Conservation (phyloP, 2,797 vertebrate genomes). For the Myotis daubentonii region DNA sequence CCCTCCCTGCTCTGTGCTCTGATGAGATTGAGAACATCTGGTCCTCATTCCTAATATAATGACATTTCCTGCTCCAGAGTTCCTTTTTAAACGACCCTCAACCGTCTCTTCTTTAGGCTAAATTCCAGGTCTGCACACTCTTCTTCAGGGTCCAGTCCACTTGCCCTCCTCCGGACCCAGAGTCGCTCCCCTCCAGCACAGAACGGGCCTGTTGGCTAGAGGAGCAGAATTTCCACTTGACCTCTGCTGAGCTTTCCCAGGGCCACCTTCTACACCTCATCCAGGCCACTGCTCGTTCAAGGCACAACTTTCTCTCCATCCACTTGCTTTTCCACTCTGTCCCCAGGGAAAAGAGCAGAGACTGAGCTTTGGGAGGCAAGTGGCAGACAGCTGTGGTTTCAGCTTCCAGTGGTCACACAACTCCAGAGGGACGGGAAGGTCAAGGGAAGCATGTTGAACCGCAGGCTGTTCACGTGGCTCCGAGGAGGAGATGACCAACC, state of each 20-base stretch:
- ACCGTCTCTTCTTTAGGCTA: slow-evolving; percentile 63
- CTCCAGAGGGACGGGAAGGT: slow-evolving; percentile 19
- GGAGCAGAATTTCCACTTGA: background rate
- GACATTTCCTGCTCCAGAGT: slow-evolving; percentile 74
- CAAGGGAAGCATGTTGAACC: slow-evolving; percentile 40
- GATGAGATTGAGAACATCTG: slow-evolving; percentile 73
- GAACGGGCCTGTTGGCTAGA: background rate
- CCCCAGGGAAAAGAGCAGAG: slow-evolving; percentile 53
- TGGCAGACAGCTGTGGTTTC: slow-evolving; percentile 63
- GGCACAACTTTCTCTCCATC: slow-evolving; percentile 3
- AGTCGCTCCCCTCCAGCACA: background rate
- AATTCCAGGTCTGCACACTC: slow-evolving; percentile 43
- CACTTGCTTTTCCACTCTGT: slow-evolving; percentile 39
- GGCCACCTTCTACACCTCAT: background rate
- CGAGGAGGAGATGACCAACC: slow-evolving; percentile 75
- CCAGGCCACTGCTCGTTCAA: background rate
- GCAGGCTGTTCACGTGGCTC: slow-evolving; percentile 53
- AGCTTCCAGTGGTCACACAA: background rate
- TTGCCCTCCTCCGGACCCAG: background rate
- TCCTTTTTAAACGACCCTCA: slow-evolving; percentile 69
- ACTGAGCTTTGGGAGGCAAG: slow-evolving; percentile 28
- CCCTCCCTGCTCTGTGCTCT: slow-evolving; percentile 40
- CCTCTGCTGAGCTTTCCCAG: background rate
- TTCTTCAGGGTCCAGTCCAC: background rate
- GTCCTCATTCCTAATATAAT: slow-evolving; percentile 67